A percentile compares a stretch with the other conserved stretches of the same genome.
Conservation (phyloP, 1,140 invertebrate genomes). For the Hyles vespertilio region DNA sequence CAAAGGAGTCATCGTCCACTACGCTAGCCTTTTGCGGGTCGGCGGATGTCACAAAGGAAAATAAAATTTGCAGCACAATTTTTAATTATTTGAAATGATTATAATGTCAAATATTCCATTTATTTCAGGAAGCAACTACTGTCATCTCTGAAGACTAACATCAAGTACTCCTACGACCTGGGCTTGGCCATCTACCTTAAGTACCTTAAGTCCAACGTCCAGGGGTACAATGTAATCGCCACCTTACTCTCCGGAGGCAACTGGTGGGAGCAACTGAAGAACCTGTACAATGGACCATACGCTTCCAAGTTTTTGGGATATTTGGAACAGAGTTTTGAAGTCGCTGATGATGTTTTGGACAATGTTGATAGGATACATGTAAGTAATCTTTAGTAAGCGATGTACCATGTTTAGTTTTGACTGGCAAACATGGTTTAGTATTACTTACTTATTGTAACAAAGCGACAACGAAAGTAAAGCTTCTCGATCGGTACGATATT, state of each 20-base stretch:
- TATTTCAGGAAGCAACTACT: constrained; percentile 44
- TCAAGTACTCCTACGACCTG: constrained; percentile 54
- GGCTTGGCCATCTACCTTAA: constrained; percentile 55
- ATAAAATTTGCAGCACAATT: too few relatives aligned
- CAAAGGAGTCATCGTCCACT: too few relatives aligned
- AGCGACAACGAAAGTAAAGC: too few relatives aligned
- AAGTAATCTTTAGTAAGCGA: constrained; percentile 21
- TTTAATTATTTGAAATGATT: neutral
- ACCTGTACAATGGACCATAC: constrained; percentile 46
- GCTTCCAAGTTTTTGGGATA: constrained; percentile 43
- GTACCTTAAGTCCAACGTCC: constrained; percentile 54
- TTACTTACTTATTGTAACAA: too few relatives aligned
- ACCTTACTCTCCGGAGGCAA: constrained; percentile 55
- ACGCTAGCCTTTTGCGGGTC: too few relatives aligned
- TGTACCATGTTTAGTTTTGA: neutral
- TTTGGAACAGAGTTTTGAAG: constrained; percentile 51
- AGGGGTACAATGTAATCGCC: constrained; percentile 46
- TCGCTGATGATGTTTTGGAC: constrained; percentile 51
- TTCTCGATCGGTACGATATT: too few relatives aligned
- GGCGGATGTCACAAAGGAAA: too few relatives aligned
- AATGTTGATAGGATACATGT: constrained; percentile 66
- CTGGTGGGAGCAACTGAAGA: constrained; percentile 58
- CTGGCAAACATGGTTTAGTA: too few relatives aligned
- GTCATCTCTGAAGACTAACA: constrained; percentile 33
- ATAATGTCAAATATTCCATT: neutral